Evolutionary conservation across 2,888 invertebrate genomes (phyloP), one percentile per base, ranked within the genome.

Genomic region (Athalia cordata): DNA sequence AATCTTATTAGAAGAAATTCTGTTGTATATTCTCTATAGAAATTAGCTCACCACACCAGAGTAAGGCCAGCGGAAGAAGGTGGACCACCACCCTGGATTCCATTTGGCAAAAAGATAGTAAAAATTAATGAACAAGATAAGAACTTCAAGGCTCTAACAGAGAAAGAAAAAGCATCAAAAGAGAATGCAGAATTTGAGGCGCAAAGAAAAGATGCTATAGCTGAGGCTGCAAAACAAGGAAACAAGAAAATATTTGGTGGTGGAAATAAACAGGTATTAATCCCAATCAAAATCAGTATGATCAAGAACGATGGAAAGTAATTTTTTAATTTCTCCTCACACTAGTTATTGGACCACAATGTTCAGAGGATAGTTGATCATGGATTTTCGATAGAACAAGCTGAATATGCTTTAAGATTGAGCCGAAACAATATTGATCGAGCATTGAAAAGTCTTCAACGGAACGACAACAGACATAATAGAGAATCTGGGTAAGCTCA

Each of bases 71-170:
- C 93, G 6, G 93, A 92, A 78, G 94, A 95, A 83, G 96, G 95
- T 81, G 96, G 96, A 0, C 97, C 97, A 2, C 97, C 96, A 62
- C 95, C 96, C 59, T 98, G 98, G 97, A 96, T 97, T 84, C 95
- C 97, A 55, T 98, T 98, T 91, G 98, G 98, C 0, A 94, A 95
- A 85, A 94, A 93, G 86, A 92, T 96, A 77, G 91, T 94, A 83
- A 92, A 92, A 75, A 89, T 92, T 5, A 87, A 89, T 52, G 90
- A 93, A 47, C 91, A 92, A 61, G 94, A 94, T 80, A 93, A 93
- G 82, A 93, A 93, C 84, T 96, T 96, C 81, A 96, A 95, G 87
- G 94, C 95, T 79, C 88, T 95, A 47, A 92, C 92, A 75, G 91
- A 91, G 8, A 94, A 94, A 87, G 93, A 95, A 77, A 91, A 91